These are phyloP conservation scores for Cydia pomonella DNA, from an alignment of 1,140 invertebrate species.

Conservation along the genomic window DNA sequence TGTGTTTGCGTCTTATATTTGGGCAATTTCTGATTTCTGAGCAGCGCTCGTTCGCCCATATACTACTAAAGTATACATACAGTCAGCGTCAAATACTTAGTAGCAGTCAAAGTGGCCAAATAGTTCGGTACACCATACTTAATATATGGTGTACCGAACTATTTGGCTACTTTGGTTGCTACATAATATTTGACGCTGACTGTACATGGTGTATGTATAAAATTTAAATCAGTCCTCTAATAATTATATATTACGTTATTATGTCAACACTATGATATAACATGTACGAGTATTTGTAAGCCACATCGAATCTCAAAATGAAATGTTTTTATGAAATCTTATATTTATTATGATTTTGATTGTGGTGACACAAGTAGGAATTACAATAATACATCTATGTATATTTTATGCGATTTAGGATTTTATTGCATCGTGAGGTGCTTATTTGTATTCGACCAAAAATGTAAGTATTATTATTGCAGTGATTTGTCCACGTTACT, in stretches of 20 bases:
- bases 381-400: neutral
- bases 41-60: too few species aligned
- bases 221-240: neutral
- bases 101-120: too few species aligned
- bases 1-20: neutral
- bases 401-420: conserved; percentile 3
- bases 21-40: too few species aligned
- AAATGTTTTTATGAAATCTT: conserved; percentile 10
- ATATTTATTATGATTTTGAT: conserved; percentile 28
- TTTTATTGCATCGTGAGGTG: neutral
- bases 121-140: too few species aligned
- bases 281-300: conserved; percentile 12
- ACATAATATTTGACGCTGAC: too few species aligned
- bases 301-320: conserved; percentile 33
- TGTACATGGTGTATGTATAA: neutral
- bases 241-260: neutral
- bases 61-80: neutral
- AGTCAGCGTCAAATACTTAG: too few species aligned
- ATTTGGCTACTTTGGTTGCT: too few species aligned
- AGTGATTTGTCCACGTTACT: neutral
- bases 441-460: conserved; percentile 29
- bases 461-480: conserved; percentile 27
- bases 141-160: too few species aligned
- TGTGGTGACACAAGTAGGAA: conserved; percentile 23
- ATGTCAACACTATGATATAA: neutral